Base-by-base conservation (phyloP, 2,888 invertebrate genomes). In the Cryptocephalus moraei region DNA sequence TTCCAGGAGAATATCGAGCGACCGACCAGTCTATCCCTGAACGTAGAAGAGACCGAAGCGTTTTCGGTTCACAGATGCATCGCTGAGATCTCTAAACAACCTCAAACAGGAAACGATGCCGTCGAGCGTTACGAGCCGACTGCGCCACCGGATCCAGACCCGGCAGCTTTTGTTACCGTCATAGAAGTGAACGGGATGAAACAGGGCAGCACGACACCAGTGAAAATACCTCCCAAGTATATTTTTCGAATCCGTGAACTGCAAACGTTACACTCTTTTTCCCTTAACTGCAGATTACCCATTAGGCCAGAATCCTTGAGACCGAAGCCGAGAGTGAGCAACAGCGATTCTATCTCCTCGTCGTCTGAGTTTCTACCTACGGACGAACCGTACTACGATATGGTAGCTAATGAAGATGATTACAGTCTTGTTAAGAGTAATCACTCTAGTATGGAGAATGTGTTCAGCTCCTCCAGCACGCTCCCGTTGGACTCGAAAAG, bases 141-240 rank as follows among this genome's bases (percentile, higher is more conserved):
- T 44, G 52, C 60, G 39, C 46, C 52, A 48, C 54, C 56, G 67
- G 71, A 62, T 67, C 70, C 54, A 49, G 72, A 76, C 63, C 73
- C 75, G 32, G 76, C 75, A 60, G 76, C 88, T 71, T 91, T 90
- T 73, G 82, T 91, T 56, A 91, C 90, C 51, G 90, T 91, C 56
- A 91, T 91, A 61, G 87, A 89, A 79, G 89, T 91, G 36, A 90
- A 89, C 70, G 90, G 89, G 67, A 82, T 81, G 62, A 82, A 82
- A 44, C 58, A 61, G 39, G 75, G 74, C 40, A 67, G 45, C 34
- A 53, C 57, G 32, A 60, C 66, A 9, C 61, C 62, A 31, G 45
- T 55, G 14, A 66, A 64, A 54, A 62, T 58, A 51, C 67, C 68
- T 48, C 69, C 68, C 50, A 65, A 68, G 69, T 69, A 62, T 59